Percentiles rank a stretch among this genome's conserved stretches.
These are phyloP conservation scores for Meleagris gallopavo DNA, from an alignment of 2,113 vertebrate genomes.

Conservation along the genomic window DNA sequence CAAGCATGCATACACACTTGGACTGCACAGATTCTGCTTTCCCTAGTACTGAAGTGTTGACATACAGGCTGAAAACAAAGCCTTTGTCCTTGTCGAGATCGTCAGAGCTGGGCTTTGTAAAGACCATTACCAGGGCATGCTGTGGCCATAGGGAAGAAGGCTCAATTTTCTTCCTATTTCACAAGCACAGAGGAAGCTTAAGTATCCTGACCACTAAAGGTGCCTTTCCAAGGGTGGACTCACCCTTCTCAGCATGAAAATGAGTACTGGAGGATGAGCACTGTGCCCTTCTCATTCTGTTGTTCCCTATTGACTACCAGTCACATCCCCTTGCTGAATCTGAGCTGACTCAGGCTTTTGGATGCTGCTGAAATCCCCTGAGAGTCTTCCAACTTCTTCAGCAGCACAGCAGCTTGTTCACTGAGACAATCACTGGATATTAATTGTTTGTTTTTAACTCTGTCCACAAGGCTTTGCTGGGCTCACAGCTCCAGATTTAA, in stretches of 20 bases:
- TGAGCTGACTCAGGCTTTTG: background rate
- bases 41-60: background rate
- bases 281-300: background rate
- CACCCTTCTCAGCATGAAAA: background rate
- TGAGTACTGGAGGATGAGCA: background rate
- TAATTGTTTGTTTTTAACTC: background rate
- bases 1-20: background rate
- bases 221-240: background rate
- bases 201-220: background rate
- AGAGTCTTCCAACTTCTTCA: background rate
- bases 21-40: background rate
- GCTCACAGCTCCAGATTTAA: background rate
- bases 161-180: background rate
- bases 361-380: background rate
- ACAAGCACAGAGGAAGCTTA: background rate
- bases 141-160: background rate
- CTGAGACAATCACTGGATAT: background rate
- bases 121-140: accelerated
- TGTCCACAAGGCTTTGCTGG: background rate
- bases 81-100: background rate
- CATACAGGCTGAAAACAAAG: background rate
- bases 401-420: background rate
- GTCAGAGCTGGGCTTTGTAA: background rate
- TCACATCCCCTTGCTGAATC: background rate
- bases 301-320: background rate